Percentiles rank a stretch among this genome's conserved stretches.
Evolutionary conservation across 1,140 invertebrate genomes (phyloP).

Genomic region (Drosophila parvula): DNA sequence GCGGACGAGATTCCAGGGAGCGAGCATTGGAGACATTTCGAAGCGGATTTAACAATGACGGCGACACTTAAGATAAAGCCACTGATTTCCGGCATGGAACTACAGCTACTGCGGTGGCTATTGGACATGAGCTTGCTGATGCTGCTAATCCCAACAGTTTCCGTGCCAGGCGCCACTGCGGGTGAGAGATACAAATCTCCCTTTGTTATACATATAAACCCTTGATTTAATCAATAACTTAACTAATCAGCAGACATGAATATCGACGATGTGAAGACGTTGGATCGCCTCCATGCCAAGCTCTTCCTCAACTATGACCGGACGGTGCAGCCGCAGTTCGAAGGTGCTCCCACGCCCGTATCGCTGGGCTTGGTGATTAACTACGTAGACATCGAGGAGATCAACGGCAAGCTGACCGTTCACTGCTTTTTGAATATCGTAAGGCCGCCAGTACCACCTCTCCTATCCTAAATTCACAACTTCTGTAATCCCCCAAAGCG

Average conservation of each 20-base stretch:
- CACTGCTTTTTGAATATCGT: constrained; percentile 87
- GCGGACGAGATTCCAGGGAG: constrained; percentile 26
- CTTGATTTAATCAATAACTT: background rate
- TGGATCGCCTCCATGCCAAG: constrained; percentile 86
- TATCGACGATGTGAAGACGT: constrained; percentile 85
- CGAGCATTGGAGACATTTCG: constrained; percentile 11
- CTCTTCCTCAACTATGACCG: constrained; percentile 87
- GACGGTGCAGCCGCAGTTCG: constrained; percentile 86
- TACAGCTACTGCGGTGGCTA: constrained; percentile 31
- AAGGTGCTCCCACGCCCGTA: constrained; percentile 85
- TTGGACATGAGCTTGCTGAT: constrained; percentile 23
- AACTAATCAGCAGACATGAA: constrained; percentile 7
- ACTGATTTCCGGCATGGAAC: constrained; percentile 57
- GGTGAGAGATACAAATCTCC: constrained; percentile 35
- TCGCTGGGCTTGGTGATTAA: constrained; percentile 85
- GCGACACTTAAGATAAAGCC: constrained; percentile 53
- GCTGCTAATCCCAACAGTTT: constrained; percentile 32
- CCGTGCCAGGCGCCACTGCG: constrained; percentile 63
- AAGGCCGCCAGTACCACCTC: constrained; percentile 50
- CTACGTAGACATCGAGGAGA: constrained; percentile 86
- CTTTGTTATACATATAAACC: background rate
- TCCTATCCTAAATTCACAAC: background rate
- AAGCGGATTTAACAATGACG: constrained; percentile 43
- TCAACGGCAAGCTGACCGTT: constrained; percentile 85
- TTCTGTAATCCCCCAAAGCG: constrained; percentile 80